A percentile compares a stretch with the other conserved stretches of the same genome.
Evolutionary conservation across 2,888 invertebrate genomes (phyloP).

Genomic region (Pandemis heparana): DNA sequence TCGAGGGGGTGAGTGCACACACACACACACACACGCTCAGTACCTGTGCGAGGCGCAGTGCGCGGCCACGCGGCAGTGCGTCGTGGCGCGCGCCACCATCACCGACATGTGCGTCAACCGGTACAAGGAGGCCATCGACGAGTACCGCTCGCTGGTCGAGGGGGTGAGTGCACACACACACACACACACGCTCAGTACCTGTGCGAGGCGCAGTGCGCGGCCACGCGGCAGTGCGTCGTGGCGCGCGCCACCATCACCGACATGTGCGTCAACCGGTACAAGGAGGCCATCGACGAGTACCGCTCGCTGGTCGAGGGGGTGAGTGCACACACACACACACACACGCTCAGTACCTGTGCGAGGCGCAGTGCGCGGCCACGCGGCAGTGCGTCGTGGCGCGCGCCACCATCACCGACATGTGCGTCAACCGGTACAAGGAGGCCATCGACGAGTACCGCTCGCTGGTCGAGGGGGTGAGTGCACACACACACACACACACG

Average conservation of each 20-base stretch:
- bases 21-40: too few relatives aligned
- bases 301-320: too few relatives aligned
- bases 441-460: slow-evolving; percentile 94
- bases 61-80: slow-evolving; percentile 93
- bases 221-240: too few relatives aligned
- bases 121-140: slow-evolving; percentile 91
- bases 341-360: slow-evolving; percentile 95
- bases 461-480: slow-evolving; percentile 86
- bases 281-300: too few relatives aligned
- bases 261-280: too few relatives aligned
- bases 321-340: too few relatives aligned
- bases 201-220: too few relatives aligned
- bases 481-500: slow-evolving; percentile 86
- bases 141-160: slow-evolving; percentile 91
- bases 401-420: slow-evolving; percentile 95
- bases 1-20: slow-evolving; percentile 81
- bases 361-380: slow-evolving; percentile 94
- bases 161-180: too few relatives aligned
- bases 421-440: slow-evolving; percentile 91
- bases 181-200: too few relatives aligned
- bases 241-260: too few relatives aligned
- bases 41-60: too few relatives aligned
- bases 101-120: slow-evolving; percentile 95
- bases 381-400: slow-evolving; percentile 94
- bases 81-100: slow-evolving; percentile 95